A percentile compares a stretch with the other conserved stretches of the same genome.
Evolutionary conservation across 1,140 invertebrate genomes (phyloP).

Genomic region (Mizuhopecten yessoensis): DNA sequence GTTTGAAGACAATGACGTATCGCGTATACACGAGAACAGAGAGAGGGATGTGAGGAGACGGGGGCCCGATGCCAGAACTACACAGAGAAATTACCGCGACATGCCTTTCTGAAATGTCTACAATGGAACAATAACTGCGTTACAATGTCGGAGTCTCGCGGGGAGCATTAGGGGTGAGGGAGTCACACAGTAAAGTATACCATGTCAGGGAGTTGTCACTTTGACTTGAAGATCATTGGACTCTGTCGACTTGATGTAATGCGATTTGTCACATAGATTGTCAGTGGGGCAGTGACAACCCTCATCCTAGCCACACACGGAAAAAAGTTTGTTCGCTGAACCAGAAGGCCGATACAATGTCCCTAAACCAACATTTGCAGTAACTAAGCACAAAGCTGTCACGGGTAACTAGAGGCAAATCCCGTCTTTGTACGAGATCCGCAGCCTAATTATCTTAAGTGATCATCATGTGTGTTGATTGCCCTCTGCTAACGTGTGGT

Average conservation of each 20-base stretch:
- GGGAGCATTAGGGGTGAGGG: background rate
- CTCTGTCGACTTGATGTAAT: constrained; percentile 24
- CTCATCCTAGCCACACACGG: background rate
- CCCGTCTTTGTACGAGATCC: constrained; percentile 12
- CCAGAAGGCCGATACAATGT: constrained; percentile 43
- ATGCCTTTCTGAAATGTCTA: constrained; percentile 33
- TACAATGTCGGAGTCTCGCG: background rate
- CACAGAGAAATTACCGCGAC: constrained; percentile 15
- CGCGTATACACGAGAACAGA: background rate
- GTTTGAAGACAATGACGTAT: constrained; percentile 27
- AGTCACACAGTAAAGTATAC: constrained; percentile 2
- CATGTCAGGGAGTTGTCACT: constrained; percentile 31
- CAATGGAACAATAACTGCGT: background rate
- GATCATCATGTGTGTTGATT: constrained; percentile 47
- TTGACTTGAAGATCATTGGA: constrained; percentile 33
- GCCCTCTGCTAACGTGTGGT: constrained; percentile 46
- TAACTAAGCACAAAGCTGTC: constrained; percentile 12
- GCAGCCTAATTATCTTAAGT: constrained; percentile 50
- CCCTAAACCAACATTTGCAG: constrained; percentile 27
- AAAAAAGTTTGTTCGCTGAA: constrained; percentile 1
- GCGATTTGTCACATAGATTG: constrained; percentile 38
- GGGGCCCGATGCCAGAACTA: constrained; percentile 30
- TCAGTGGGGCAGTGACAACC: constrained; percentile 24
- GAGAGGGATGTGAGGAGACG: background rate
- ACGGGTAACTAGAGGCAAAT: constrained; percentile 41